Base-by-base conservation (phyloP, 2,888 invertebrate genomes). In the Polyploca ridens region DNA sequence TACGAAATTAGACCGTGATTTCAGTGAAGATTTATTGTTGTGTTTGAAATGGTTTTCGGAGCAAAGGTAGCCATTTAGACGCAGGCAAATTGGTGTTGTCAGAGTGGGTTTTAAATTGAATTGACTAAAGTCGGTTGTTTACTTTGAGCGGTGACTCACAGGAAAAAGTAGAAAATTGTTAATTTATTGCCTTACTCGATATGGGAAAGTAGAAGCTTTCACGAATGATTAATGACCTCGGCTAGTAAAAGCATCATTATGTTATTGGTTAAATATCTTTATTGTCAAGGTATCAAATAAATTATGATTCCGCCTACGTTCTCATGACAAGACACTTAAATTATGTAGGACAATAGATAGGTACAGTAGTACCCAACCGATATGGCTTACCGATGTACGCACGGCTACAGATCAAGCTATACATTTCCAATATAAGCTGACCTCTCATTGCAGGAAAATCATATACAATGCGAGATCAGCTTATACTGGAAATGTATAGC, bases 1-100 rank as follows among this genome's bases (percentile, higher is more conserved):
- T 93, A 93, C 93, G 91, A 93, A 93, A 94, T 93, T 94, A 93
- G 93, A 91, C 90, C 91, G 92, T 93, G 94, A 94, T 94, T 94
- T 88, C 91, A 90, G 87, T 86, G 89, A 88, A 93, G 93, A 94
- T 94, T 93, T 94, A 93, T 94, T 92, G 91, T 92, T 91, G 90
- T 91, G 91, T 91, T 91, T 90, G 88, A 91, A 93, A 93, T 89
- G 90, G 90, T 90, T 91, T 93, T 89, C 82, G 88, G 87, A 88
- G 91, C 89, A 88, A 90, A 91, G 91, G 91, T 93, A 90, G 90
- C 91, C 89, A 93, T 92, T 93, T 92, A 90, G 89, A 85, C 85
- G 87, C 76, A 81, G 82, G 88, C 84, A 91, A 93, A 93, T 91
- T 92, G 91, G 87, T 89, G 89, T 89, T 90, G 91, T 90, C 92